phyloP scores from a whole-genome alignment of 2,888 invertebrate species.

The Charanyca ferruginea region DNA sequence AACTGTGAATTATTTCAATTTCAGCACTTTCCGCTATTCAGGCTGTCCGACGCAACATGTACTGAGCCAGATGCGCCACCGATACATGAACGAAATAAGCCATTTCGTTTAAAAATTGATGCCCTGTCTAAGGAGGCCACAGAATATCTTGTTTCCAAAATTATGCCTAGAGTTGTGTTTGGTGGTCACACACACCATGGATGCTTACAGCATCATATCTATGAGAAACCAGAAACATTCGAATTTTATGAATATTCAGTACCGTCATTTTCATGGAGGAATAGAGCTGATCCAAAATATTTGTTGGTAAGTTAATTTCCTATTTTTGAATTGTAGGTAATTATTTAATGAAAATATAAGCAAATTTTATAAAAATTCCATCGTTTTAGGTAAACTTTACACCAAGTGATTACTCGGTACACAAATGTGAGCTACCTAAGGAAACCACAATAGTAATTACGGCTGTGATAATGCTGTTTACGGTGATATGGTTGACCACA shows the following conservation, averaged over 20 bases:
- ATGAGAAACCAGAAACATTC: constrained; percentile 70
- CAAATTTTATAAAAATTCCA: background rate
- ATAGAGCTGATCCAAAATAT: constrained; percentile 97
- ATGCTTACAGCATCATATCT: constrained; percentile 92
- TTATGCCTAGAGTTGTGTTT: constrained; percentile 95
- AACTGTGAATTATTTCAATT: constrained; percentile 72
- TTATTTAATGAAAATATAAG: background rate
- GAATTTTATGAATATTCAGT: constrained; percentile 95
- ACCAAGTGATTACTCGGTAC: constrained; percentile 75
- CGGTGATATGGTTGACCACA: constrained; percentile 64
- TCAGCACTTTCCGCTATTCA: constrained; percentile 98
- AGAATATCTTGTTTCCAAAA: constrained; percentile 89
- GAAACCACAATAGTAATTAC: constrained; percentile 78
- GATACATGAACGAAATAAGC: constrained; percentile 92
- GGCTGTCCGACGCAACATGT: constrained; percentile 96
- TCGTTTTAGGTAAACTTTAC: constrained; percentile 79
- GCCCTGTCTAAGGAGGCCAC: constrained; percentile 96
- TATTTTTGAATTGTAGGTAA: background rate
- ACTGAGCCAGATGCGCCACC: constrained; percentile 95
- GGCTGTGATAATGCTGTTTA: constrained; percentile 72
- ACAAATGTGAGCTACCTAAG: constrained; percentile 81
- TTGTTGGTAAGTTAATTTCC: constrained; percentile 93
- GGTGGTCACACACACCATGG: constrained; percentile 98
- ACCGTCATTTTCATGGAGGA: constrained; percentile 99
- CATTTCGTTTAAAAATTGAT: constrained; percentile 96